Evolutionary conservation across 2,888 invertebrate species (phyloP).

Genomic region (Thera obeliscata): DNA sequence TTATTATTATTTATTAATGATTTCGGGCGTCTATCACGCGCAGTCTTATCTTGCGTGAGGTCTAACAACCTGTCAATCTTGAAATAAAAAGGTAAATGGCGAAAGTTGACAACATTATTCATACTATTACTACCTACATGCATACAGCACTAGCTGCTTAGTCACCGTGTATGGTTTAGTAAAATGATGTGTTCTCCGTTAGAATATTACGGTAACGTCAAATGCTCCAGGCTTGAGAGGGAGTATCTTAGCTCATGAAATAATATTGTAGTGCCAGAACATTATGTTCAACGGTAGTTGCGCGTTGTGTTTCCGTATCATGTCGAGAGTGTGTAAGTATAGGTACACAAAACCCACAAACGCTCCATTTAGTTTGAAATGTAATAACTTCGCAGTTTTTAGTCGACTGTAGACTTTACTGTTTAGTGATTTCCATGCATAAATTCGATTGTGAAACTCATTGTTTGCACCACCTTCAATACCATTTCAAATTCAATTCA

Average conservation of each 20-base stretch:
- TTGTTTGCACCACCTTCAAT: too few relatives aligned
- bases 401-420: too few relatives aligned
- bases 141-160: slow-evolving; percentile 1
- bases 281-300: neutral
- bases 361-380: too few relatives aligned
- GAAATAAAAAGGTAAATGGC: neutral
- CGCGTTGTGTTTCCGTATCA: neutral
- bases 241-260: slow-evolving; percentile 3
- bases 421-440: too few relatives aligned
- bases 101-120: neutral
- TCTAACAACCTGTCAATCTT: too few relatives aligned
- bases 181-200: slow-evolving; percentile 28
- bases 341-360: neutral
- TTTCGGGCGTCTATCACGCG: neutral
- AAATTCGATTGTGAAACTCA: too few relatives aligned
- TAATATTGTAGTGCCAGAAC: neutral
- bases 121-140: neutral
- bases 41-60: too few relatives aligned
- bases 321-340: neutral
- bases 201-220: slow-evolving; percentile 23
- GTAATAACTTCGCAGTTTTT: too few relatives aligned
- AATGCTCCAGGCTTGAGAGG: slow-evolving; percentile 10
- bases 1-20: neutral
- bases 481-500: too few relatives aligned
- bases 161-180: slow-evolving; percentile 9